Base-by-base conservation (phyloP, 2,888 invertebrate species). In the Cheiracanthium punctorium region DNA sequence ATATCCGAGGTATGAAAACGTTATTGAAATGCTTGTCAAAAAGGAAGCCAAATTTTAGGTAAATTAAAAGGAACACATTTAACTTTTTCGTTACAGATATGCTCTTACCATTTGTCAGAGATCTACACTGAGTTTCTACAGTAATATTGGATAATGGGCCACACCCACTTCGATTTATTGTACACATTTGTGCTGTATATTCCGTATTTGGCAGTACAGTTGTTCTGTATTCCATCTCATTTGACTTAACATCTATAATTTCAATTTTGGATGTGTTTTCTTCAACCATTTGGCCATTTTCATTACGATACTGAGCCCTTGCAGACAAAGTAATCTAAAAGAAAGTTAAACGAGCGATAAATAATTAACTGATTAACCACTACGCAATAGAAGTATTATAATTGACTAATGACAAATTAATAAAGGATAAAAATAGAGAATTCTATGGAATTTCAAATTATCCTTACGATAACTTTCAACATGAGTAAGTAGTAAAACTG, bases 181-280 rank as follows among this genome's bases (percentile, higher is more conserved):
- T 88, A 75, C 90, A 89, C 28, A 92, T 91, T 89, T 90, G 89
- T 1, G 96, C 95, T 17, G 95, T 95, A 91, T 96, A 96, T 91
- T 96, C 95, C 0, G 96, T 97, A 91, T 97, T 96, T 2, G 96
- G 94, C 75, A 88, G 82, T 30, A 90, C 81, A 32, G 65, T 67
- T 28, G 79, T 77, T 20, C 70, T 80, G 32, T 84, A 87, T 69
- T 84, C 88, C 37, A 75, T 82, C 48, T 52, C 75, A 37, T 73
- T 71, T 43, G 43, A 37, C 67, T 88, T 88, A 0, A 85, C 85
- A 43, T 88, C 88, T 29, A 81, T 76, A n/a, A 81, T 72, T 72
- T 87, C 76, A 29, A 87, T 71, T 71, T 88, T 82, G 37, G 77
- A 24, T 41, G 88, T 80, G 37, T 88, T 86, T 33, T 90, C 89